Evolutionary conservation across 2,113 vertebrate species (phyloP).

Genomic region (Eubucco bourcierii): DNA sequence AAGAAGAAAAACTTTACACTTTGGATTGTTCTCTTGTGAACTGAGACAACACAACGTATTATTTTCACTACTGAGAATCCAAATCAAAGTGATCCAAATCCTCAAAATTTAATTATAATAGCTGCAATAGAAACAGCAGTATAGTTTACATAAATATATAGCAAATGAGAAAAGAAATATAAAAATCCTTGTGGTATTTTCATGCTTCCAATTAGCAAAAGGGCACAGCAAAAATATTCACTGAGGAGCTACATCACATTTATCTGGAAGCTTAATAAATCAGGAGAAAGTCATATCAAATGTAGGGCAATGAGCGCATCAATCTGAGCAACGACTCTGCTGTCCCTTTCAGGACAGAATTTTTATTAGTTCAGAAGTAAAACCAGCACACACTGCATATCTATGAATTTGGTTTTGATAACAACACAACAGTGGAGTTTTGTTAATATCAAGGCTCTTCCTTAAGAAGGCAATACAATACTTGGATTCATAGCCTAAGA

Average conservation of each 20-base stretch:
- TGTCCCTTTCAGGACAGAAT: conserved; percentile 34
- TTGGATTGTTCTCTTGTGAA: neutral
- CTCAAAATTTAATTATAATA: neutral
- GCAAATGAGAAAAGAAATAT: neutral
- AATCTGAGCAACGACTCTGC: conserved; percentile 35
- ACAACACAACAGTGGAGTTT: neutral
- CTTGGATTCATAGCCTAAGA: neutral
- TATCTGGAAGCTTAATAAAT: conserved; percentile 55
- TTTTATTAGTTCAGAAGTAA: conserved; percentile 41
- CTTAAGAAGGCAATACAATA: neutral
- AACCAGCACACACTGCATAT: neutral
- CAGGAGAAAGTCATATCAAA: conserved; percentile 37
- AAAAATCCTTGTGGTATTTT: conserved; percentile 16
- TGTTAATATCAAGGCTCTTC: neutral
- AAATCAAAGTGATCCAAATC: neutral
- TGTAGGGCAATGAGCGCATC: conserved; percentile 19
- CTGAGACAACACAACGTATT: neutral
- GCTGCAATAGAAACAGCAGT: neutral
- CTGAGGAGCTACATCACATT: conserved; percentile 29
- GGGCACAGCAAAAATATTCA: conserved; percentile 28
- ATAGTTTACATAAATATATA: neutral
- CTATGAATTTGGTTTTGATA: neutral
- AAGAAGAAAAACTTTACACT: neutral
- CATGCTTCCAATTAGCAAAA: conserved; percentile 60
- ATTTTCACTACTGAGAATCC: neutral